Conservation (phyloP, 2,797 vertebrate genomes). For the Bucorvus abyssinicus region DNA sequence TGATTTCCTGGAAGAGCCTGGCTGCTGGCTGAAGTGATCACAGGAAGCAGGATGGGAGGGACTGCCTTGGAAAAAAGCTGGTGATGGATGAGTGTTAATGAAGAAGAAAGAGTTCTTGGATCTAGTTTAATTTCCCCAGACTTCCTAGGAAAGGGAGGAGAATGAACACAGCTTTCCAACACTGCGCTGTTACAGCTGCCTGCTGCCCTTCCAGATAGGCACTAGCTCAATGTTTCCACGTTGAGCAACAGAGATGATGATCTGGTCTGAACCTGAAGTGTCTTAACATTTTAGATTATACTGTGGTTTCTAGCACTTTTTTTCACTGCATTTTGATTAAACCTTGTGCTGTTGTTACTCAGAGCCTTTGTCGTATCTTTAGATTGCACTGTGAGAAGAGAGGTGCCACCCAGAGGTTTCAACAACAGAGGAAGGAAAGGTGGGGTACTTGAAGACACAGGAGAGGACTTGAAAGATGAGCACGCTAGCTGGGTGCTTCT, state of each 20-base stretch:
- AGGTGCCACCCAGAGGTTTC: neutral
- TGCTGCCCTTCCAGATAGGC: neutral
- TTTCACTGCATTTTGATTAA: neutral
- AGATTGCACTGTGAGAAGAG: neutral
- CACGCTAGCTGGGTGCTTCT: neutral
- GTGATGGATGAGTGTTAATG: neutral
- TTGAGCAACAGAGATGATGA: neutral
- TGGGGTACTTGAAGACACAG: neutral
- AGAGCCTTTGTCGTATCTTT: neutral
- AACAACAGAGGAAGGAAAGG: neutral
- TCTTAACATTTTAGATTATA: neutral
- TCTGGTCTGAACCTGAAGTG: neutral
- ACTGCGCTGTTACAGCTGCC: neutral
- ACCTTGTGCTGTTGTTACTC: neutral
- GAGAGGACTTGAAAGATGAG: constrained; percentile 10
- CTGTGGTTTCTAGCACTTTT: neutral
- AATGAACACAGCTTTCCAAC: neutral
- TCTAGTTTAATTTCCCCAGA: neutral
- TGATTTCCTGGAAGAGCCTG: constrained; percentile 60
- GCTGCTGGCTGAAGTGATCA: neutral
- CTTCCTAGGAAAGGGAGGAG: constrained; percentile 38
- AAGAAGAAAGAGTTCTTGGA: constrained; percentile 32
- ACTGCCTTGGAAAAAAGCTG: neutral
- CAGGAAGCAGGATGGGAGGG: neutral
- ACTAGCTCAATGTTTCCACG: neutral